Base-by-base conservation (phyloP, 2,113 vertebrate genomes). In the Clarias batrachus region DNA sequence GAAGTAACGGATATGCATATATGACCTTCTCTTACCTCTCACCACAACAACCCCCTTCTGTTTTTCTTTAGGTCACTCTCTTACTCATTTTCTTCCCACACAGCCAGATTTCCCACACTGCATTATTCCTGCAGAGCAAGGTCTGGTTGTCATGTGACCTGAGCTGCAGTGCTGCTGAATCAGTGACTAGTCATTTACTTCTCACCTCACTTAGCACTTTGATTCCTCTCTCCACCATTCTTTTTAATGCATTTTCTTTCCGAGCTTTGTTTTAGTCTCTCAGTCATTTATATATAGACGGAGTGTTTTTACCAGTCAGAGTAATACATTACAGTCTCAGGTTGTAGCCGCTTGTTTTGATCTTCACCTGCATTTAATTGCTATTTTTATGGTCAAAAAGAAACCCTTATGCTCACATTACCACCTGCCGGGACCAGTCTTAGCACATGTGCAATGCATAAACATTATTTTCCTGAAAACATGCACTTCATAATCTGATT, bases 91-190 rank as follows among this genome's bases (percentile, higher is more conserved):
- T 33, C 25, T 59, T 81, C 65, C 57, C 66, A 56, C 62, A 19
- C 27, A n/a, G 62, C 77, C 89, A 89, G 73, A 90, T 89, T 90
- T 65, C 81, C 33, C 84, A 73, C 82, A 76, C 89, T 94, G 93
- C 93, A 89, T 93, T 92, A 86, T 90, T 93, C 91, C 94, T 93
- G 94, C 93, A 93, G 93, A 92, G 92, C 85, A 89, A 86, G 88
- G 89, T 89, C 89, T 84, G 91, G 87, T 86, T 4, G 70, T 94
- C 93, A 95, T 63, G 86, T 95, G 94, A 94, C 89, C 91, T 90
- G 74, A 90, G 92, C 91, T 91, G 93, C 92, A 92, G 93, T 90
- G 88, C 86, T 92, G 93, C 93, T 95, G 94, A 95, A 90, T 95
- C 93, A 95, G 93, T 48, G 56, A 66, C 70, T 70, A 30, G 10